phyloP scores from a whole-genome alignment of 2,888 invertebrate genomes.

The Leptogaster cylindrica region DNA sequence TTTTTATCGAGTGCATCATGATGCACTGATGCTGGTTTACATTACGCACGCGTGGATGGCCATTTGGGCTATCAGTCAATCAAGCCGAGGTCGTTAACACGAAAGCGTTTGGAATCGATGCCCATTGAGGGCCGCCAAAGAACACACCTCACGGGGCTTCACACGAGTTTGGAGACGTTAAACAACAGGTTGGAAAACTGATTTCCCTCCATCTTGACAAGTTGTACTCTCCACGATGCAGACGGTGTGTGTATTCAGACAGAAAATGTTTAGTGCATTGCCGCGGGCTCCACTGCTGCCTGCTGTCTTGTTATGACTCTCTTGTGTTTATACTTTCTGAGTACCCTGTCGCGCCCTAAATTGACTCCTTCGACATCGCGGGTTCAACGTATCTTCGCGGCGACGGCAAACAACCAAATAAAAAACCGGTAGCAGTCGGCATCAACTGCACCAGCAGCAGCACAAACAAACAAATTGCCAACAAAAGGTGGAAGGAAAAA shows the following conservation, averaged over 20 bases:
- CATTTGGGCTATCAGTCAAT: constrained; percentile 37
- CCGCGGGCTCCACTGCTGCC: constrained; percentile 31
- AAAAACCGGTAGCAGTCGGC: constrained; percentile 42
- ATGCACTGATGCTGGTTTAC: constrained; percentile 13
- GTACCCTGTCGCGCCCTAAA: constrained; percentile 38
- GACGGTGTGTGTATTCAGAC: constrained; percentile 39
- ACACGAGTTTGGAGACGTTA: not conserved
- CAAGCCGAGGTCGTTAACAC: constrained; percentile 36
- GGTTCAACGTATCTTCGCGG: constrained; percentile 39
- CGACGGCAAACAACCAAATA: constrained; percentile 40
- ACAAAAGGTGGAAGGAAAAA: too few species aligned
- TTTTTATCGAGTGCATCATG: constrained; percentile 17
- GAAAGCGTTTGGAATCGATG: constrained; percentile 34
- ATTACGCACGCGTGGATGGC: constrained; percentile 28
- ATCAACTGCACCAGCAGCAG: constrained; percentile 32
- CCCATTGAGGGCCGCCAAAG: constrained; percentile 28
- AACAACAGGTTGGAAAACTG: constrained; percentile 38
- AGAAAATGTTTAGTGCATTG: constrained; percentile 38
- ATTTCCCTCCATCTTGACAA: constrained; percentile 38
- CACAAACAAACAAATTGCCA: constrained; percentile 40
- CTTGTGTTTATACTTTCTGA: constrained; percentile 18
- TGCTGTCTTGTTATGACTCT: constrained; percentile 31
- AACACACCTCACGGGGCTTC: constrained; percentile 1
- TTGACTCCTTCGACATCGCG: constrained; percentile 38
- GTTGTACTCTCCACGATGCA: constrained; percentile 14